phyloP scores from a whole-genome alignment of 2,797 vertebrate species.

The Oreochromis mossambicus region DNA sequence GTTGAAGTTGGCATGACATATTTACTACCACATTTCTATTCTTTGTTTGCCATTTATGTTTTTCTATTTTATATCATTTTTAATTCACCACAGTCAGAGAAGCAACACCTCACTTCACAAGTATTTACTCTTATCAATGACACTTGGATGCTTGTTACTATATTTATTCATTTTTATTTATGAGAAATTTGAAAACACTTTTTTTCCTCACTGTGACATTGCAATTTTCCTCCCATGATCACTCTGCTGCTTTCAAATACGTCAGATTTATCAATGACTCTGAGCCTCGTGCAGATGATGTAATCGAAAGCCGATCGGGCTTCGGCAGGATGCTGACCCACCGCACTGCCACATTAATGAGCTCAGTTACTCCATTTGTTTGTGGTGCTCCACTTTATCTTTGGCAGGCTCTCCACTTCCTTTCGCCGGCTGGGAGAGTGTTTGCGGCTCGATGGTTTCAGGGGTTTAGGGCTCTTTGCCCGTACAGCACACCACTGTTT shows the following conservation, averaged over 20 bases:
- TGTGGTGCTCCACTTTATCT: constrained; percentile 50
- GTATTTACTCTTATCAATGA: background rate
- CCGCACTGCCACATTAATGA: constrained; percentile 27
- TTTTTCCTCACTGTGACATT: background rate
- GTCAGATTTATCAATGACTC: constrained; percentile 21
- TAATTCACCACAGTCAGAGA: background rate
- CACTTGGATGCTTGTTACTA: background rate
- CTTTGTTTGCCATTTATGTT: background rate
- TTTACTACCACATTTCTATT: background rate
- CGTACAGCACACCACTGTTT: constrained; percentile 5
- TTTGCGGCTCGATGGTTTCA: constrained; percentile 59
- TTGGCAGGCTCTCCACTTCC: constrained; percentile 54
- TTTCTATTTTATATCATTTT: background rate
- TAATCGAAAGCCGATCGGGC: constrained; percentile 31
- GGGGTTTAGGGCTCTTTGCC: constrained; percentile 60
- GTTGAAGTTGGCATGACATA: background rate
- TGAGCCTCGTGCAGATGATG: constrained; percentile 36
- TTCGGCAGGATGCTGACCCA: constrained; percentile 29
- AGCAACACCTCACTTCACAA: background rate
- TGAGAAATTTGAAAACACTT: background rate
- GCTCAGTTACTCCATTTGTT: constrained; percentile 53
- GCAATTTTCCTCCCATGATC: background rate
- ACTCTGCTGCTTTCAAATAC: background rate
- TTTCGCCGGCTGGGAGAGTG: constrained; percentile 61
- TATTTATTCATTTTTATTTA: background rate